These are phyloP conservation scores for Tipula unca DNA, from an alignment of 2,888 invertebrate genomes.

Conservation along the genomic window DNA sequence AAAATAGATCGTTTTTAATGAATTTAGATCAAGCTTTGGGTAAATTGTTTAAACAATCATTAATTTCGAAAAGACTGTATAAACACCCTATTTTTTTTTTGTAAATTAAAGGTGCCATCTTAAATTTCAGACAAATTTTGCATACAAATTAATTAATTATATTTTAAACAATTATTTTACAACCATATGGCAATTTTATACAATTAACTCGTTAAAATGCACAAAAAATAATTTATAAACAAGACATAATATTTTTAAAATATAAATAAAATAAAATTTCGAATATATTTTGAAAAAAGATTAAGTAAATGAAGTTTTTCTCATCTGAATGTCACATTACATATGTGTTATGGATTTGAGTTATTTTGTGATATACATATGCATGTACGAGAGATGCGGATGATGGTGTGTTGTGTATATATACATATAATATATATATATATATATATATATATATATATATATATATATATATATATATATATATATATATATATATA, in stretches of 20 bases:
- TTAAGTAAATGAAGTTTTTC: background rate
- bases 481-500: too few relatives aligned
- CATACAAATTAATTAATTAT: background rate
- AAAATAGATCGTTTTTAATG: too few relatives aligned
- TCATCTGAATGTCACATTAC: background rate
- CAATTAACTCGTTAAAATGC: background rate
- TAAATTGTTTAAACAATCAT: too few relatives aligned
- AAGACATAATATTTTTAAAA: background rate
- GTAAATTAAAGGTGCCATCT: background rate
- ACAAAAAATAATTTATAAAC: background rate
- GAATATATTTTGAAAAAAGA: background rate
- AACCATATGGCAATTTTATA: background rate
- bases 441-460: too few relatives aligned
- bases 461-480: too few relatives aligned
- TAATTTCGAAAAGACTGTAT: too few relatives aligned
- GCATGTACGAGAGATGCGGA: background rate
- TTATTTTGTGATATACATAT: background rate
- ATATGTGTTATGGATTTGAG: background rate
- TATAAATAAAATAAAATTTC: conserved; percentile 14
- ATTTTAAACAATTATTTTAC: background rate
- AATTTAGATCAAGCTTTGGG: too few relatives aligned
- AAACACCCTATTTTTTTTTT: too few relatives aligned
- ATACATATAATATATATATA: too few relatives aligned
- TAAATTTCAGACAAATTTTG: background rate
- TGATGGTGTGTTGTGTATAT: background rate